Evolutionary conservation across 2,888 invertebrate genomes (phyloP), one percentile per base, ranked within the genome.

Genomic region (Oithona nana): DNA sequence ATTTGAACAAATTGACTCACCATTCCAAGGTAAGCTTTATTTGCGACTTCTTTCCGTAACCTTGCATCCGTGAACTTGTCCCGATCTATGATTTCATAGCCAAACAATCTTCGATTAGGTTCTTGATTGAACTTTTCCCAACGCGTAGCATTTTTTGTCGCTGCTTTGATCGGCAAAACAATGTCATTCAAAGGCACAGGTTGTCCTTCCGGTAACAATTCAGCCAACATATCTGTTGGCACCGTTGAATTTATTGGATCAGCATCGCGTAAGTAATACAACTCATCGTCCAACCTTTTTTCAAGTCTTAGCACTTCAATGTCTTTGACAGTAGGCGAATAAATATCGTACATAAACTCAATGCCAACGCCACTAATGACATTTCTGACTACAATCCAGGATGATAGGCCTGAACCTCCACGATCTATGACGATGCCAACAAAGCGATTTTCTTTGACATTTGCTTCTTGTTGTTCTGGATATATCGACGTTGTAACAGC

Each of bases 381-480:
- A 77, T 99, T 99, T 69, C 98, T 80, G 22, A 99, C 76, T 24
- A 83, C 84, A 70, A 97, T 94, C 63, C 80, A 79, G 3, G 93
- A 84, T 65, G 86, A 77, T 11, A 98, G 76, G 0, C 95, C 97
- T 70, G 81, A 79, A 1, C 86, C 84, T 67, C 79, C 80, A 61
- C 92, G 77, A 67, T 86, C 79, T 67, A 95, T 94, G 70, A 98
- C 98, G 69, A 98, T 92, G 2, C 98, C 94, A 49, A 93, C 83
- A 77, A 94, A 92, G 70, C 83, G 80, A 69, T 83, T 88, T 0
- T 79, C 76, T 75, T 93, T 93, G 56, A 83, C 6, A 84, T 39
- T 39, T 39, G 8, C 39, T 11, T 6, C 6, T 39, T 16, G 16
- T 39, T 16, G 16, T 11, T 39, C 16, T 39, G 6, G 39, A 39